phyloP scores from a whole-genome alignment of 2,888 invertebrate species.

The Ischnus inquisitorius region DNA sequence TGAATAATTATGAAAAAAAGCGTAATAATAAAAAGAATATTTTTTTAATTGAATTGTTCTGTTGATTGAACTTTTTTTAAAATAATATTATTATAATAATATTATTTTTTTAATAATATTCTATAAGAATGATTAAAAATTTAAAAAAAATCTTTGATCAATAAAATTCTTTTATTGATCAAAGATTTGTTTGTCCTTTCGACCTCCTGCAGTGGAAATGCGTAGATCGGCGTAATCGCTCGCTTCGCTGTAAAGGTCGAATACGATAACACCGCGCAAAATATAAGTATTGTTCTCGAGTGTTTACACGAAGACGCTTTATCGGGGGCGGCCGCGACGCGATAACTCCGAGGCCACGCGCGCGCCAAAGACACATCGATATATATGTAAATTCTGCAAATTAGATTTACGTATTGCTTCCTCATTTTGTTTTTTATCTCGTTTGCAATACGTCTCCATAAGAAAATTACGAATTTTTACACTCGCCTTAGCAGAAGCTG shows the following conservation, averaged over 20 bases:
- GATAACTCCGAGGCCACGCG: background rate
- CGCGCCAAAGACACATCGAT: background rate
- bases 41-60: background rate
- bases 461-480: too few relatives aligned
- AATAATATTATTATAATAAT: background rate
- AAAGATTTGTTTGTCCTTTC: conserved; percentile 11
- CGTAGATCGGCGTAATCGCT: conserved; percentile 21
- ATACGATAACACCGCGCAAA: conserved; percentile 38
- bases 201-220: conserved; percentile 11
- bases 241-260: conserved; percentile 30
- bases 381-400: too few relatives aligned
- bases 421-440: too few relatives aligned
- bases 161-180: conserved; percentile 38
- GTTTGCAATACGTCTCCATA: too few relatives aligned
- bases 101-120: too few relatives aligned
- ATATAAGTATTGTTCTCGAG: conserved; percentile 39
- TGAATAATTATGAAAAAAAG: too few relatives aligned
- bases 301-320: background rate
- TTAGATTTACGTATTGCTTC: too few relatives aligned
- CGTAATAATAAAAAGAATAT: too few relatives aligned
- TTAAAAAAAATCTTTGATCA: conserved; percentile 12
- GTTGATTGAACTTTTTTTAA: too few relatives aligned
- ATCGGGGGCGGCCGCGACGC: background rate
- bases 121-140: background rate
- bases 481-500: too few relatives aligned